Percentiles rank a stretch among this genome's conserved stretches.
Conservation (phyloP, 2,888 invertebrate genomes). For the Philaethria dido region DNA sequence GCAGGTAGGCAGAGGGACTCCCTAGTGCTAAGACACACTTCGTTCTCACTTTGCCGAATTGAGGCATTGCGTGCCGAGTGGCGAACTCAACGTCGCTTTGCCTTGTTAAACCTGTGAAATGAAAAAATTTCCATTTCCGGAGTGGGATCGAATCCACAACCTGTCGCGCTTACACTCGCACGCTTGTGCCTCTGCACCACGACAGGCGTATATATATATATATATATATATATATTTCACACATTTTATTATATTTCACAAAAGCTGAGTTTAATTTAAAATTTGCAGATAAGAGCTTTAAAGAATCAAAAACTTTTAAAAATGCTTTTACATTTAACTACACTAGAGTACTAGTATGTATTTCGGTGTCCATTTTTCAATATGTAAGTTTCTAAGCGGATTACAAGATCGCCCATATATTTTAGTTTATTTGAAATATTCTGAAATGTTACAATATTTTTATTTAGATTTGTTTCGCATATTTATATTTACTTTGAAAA, state of each 20-base stretch:
- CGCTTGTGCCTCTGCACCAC: too few relatives aligned
- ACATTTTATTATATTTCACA: background rate
- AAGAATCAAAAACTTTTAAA: constrained; percentile 2
- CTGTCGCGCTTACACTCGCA: too few relatives aligned
- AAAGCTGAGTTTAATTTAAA: background rate
- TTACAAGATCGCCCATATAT: constrained; percentile 3
- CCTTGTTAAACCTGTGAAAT: too few relatives aligned
- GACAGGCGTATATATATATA: too few relatives aligned
- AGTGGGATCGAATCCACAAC: too few relatives aligned
- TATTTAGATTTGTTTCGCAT: background rate
- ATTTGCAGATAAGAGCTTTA: background rate
- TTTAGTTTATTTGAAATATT: background rate
- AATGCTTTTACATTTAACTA: background rate
- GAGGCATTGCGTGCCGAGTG: too few relatives aligned
- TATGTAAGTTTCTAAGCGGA: constrained; percentile 1
- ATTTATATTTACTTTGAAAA: background rate
- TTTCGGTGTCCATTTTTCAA: constrained; percentile 1
- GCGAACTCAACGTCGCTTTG: too few relatives aligned
- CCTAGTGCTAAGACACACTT: too few relatives aligned
- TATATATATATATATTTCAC: background rate
- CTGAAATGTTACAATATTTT: background rate
- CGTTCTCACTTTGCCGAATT: too few relatives aligned
- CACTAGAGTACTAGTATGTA: background rate
- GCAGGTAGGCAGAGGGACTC: too few relatives aligned
- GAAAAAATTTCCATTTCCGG: too few relatives aligned